Conservation (phyloP, 2,888 invertebrate species). For the Amiota minor region DNA sequence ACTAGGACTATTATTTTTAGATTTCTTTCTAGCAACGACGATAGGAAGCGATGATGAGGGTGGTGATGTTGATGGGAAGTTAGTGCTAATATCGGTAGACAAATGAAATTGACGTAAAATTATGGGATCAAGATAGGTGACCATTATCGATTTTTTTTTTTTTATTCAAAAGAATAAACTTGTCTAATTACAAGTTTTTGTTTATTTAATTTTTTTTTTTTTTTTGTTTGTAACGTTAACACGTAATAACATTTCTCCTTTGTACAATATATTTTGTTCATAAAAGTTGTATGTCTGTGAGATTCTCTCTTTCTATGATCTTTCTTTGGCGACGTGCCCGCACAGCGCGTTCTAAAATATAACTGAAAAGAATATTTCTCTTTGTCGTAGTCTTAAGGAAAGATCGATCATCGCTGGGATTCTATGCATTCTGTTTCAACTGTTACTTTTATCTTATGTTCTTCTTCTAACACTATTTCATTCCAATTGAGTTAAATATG, state of each 20-base stretch:
- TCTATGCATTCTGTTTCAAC: neutral
- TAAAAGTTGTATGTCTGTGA: no score
- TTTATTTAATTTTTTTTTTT: conserved; percentile 7
- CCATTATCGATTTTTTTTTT: conserved; percentile 47
- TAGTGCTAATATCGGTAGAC: conserved; percentile 9
- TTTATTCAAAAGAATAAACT: conserved; percentile 11
- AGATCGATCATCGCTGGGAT: neutral
- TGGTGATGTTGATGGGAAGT: neutral
- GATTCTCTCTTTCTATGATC: neutral
- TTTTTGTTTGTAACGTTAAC: neutral
- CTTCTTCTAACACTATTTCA: neutral
- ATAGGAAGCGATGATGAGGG: neutral
- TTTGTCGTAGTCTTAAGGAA: no score
- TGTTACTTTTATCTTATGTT: neutral
- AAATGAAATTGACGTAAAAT: conserved; percentile 51
- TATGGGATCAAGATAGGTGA: conserved; percentile 55
- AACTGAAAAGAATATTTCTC: conserved; percentile 26
- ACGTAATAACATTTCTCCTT: neutral
- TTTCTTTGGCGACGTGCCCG: neutral
- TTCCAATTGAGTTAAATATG: conserved; percentile 9
- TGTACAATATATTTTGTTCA: neutral
- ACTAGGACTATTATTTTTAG: conserved; percentile 2
- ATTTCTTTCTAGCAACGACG: neutral
- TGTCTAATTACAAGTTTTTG: neutral
- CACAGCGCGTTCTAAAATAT: conserved; percentile 13